Conservation (phyloP, 2,797 vertebrate species). For the Periophthalmus magnuspinnatus region DNA sequence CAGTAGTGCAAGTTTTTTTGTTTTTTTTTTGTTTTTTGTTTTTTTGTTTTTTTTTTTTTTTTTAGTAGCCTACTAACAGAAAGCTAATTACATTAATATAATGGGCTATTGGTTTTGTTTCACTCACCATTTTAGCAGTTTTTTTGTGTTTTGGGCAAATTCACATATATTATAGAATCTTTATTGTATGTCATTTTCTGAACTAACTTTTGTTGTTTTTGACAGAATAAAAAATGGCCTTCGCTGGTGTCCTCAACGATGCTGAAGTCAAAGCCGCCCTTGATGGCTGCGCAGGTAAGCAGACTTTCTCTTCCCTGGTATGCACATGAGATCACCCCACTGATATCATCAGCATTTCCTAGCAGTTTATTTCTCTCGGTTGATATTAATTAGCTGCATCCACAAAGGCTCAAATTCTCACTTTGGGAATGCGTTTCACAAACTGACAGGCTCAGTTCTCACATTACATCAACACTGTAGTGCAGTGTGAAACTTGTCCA, state of each 20-base stretch:
- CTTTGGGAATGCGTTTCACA: slow-evolving; percentile 7
- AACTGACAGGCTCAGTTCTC: slow-evolving; percentile 16
- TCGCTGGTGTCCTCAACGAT: slow-evolving; percentile 77
- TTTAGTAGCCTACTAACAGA: background rate
- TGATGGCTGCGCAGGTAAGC: slow-evolving; percentile 79
- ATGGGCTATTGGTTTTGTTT: background rate
- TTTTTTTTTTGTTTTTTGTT: background rate
- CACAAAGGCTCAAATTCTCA: background rate
- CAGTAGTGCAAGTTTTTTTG: background rate
- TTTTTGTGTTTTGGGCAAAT: background rate
- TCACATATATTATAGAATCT: background rate
- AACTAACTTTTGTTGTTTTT: slow-evolving; percentile 25
- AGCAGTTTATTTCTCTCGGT: background rate
- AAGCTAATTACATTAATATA: background rate
- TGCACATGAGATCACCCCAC: background rate
- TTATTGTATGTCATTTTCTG: background rate
- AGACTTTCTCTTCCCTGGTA: background rate
- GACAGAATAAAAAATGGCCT: slow-evolving; percentile 77
- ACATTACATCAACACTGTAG: slow-evolving; percentile 20
- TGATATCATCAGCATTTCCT: background rate
- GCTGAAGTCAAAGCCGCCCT: slow-evolving; percentile 80
- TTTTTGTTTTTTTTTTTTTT: fast-evolving
- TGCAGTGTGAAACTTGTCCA: slow-evolving; percentile 6
- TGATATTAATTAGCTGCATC: slow-evolving; percentile 4
- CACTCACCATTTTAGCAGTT: background rate